A percentile compares a stretch with the other conserved stretches of the same genome.
These are phyloP conservation scores for Capitulum mitella DNA, from an alignment of 2,888 invertebrate species.

Conservation along the genomic window DNA sequence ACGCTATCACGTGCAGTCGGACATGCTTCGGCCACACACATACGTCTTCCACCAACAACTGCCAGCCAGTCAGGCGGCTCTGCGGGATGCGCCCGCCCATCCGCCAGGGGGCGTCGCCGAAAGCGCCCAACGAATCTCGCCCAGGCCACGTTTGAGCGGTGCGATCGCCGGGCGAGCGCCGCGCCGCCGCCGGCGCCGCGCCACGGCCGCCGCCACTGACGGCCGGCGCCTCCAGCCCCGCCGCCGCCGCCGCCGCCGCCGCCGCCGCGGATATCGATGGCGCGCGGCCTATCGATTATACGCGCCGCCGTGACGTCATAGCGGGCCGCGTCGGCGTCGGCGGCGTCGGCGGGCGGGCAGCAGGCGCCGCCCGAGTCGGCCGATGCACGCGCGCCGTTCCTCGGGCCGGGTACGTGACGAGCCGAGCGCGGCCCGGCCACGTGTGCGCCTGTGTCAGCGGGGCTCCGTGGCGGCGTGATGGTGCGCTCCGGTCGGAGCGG, in stretches of 20 bases:
- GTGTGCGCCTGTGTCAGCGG: neutral
- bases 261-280: constrained; percentile 14
- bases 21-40: too few species aligned
- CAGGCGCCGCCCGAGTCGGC: neutral
- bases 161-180: too few species aligned
- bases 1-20: too few species aligned
- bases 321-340: neutral
- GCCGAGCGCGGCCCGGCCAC: neutral
- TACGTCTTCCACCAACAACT: too few species aligned
- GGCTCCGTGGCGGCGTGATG: neutral
- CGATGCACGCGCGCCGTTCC: neutral
- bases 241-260: neutral
- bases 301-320: neutral
- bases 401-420: neutral
- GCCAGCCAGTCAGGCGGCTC: too few species aligned
- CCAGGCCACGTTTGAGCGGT: too few species aligned
- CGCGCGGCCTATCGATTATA: constrained; percentile 5
- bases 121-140: too few species aligned
- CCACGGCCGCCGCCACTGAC: too few species aligned
- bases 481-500: too few species aligned
- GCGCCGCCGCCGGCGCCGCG: too few species aligned
- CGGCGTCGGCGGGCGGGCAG: neutral
- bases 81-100: too few species aligned
- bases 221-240: neutral
- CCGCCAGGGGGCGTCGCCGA: too few species aligned